Percentiles rank a stretch among this genome's conserved stretches.
phyloP scores from a whole-genome alignment of 2,797 vertebrate genomes.

The Setipinna tenuifilis region DNA sequence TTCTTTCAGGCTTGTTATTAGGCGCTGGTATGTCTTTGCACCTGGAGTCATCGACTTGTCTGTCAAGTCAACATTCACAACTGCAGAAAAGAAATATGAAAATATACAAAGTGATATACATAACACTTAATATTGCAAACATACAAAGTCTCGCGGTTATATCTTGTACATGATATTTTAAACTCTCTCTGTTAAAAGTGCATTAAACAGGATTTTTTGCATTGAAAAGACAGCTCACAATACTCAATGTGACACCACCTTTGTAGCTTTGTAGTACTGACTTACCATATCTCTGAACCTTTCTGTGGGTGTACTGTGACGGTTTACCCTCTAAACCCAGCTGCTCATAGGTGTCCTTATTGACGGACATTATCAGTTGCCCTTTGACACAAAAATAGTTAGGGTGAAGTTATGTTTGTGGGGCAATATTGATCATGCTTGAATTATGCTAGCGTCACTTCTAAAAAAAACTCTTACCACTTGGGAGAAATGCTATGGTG shows the following conservation, averaged over 20 bases:
- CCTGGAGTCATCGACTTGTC: conserved; percentile 76
- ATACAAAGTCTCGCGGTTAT: too few species aligned
- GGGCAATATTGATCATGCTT: too few species aligned
- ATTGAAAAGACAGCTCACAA: background rate
- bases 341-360: conserved; percentile 90
- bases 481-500: conserved; percentile 80
- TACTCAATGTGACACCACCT: background rate
- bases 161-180: too few species aligned
- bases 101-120: background rate
- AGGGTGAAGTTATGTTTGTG: background rate
- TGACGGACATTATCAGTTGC: conserved; percentile 79
- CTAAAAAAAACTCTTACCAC: conserved; percentile 72
- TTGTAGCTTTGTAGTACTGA: conserved; percentile 43
- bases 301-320: conserved; percentile 82
- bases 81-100: conserved; percentile 65
- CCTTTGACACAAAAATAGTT: conserved; percentile 39
- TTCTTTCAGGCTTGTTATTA: conserved; percentile 82
- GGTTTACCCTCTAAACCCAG: conserved; percentile 86
- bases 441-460: background rate
- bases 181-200: too few species aligned
- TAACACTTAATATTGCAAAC: too few species aligned
- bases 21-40: conserved; percentile 78
- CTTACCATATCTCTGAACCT: conserved; percentile 83
- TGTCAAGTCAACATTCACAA: conserved; percentile 83
- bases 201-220: background rate